A percentile compares a stretch with the other conserved stretches of the same genome.
Evolutionary conservation across 1,140 invertebrate species (phyloP).

Genomic region (Nautilus pompilius): DNA sequence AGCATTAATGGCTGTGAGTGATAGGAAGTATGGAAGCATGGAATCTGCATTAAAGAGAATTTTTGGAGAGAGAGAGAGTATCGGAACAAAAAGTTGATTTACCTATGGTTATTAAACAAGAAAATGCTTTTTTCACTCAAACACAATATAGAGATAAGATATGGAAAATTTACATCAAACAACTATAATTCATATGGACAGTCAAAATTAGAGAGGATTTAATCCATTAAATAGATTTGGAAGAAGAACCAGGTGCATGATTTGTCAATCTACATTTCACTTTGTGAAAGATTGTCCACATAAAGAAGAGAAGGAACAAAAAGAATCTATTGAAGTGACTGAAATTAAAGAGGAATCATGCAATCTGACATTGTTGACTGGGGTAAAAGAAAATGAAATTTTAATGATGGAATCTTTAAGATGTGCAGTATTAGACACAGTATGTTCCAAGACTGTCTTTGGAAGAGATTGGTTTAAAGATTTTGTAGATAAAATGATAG

Average conservation of each 20-base stretch:
- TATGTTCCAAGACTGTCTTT: slow-evolving; percentile 5
- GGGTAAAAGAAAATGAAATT: neutral
- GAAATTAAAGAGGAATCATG: neutral
- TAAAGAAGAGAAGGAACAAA: neutral
- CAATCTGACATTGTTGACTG: neutral
- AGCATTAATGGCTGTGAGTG: neutral
- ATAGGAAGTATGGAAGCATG: neutral
- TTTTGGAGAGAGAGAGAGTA: neutral
- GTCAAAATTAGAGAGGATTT: neutral
- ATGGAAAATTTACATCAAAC: neutral
- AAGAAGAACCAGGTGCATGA: slow-evolving; percentile 2
- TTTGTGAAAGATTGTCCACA: slow-evolving; percentile 4
- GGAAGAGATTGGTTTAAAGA: slow-evolving; percentile 10
- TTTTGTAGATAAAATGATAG: neutral
- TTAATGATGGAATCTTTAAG: neutral
- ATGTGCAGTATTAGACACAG: slow-evolving; percentile 4
- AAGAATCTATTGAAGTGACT: neutral
- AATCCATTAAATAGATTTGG: slow-evolving; percentile 3
- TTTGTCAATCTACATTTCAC: slow-evolving; percentile 2
- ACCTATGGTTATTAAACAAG: neutral
- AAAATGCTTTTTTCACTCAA: neutral
- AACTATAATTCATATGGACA: neutral
- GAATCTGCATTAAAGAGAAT: slow-evolving; percentile 3
- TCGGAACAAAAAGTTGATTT: neutral
- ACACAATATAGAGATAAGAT: neutral